Conservation (phyloP, 2,888 invertebrate species). For the Melinaea marsaeus region DNA sequence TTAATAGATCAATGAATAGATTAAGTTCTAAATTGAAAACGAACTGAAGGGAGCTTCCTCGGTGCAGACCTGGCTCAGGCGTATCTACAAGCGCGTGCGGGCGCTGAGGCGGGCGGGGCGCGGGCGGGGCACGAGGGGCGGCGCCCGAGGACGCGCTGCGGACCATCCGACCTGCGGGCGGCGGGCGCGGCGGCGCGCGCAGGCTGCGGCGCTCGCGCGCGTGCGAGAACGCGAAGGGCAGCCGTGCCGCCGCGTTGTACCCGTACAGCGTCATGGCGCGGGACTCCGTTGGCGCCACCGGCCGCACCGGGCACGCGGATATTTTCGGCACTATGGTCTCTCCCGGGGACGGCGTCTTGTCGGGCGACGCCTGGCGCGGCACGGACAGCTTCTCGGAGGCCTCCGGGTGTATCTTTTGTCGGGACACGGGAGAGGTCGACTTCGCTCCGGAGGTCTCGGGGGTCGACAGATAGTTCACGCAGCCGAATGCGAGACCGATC, state of each 20-base stretch:
- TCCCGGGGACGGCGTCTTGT: constrained; percentile 60
- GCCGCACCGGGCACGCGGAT: constrained; percentile 62
- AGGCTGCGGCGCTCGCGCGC: constrained; percentile 50
- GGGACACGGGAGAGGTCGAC: constrained; percentile 52
- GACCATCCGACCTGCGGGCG: constrained; percentile 68
- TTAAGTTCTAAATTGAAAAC: not conserved
- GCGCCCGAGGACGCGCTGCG: constrained; percentile 74
- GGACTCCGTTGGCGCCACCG: constrained; percentile 61
- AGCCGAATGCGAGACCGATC: constrained; percentile 74
- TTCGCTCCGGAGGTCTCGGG: constrained; percentile 45
- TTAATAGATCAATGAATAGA: not conserved
- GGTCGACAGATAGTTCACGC: constrained; percentile 71
- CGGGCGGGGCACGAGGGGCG: constrained; percentile 49
- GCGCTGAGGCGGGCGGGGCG: constrained; percentile 52
- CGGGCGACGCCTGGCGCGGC: constrained; percentile 55
- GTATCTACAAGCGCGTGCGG: constrained; percentile 55
- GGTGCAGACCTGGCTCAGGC: constrained; percentile 53
- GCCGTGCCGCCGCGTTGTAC: constrained; percentile 72
- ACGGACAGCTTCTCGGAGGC: constrained; percentile 45
- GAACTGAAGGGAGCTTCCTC: constrained; percentile 34
- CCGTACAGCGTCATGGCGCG: constrained; percentile 72
- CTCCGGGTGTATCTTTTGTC: constrained; percentile 69
- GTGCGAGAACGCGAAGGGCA: constrained; percentile 73
- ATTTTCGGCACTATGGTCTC: constrained; percentile 70
- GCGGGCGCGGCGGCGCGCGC: constrained; percentile 44